phyloP scores from a whole-genome alignment of 1,140 invertebrate genomes.

The Sweltsa coloradensis region DNA sequence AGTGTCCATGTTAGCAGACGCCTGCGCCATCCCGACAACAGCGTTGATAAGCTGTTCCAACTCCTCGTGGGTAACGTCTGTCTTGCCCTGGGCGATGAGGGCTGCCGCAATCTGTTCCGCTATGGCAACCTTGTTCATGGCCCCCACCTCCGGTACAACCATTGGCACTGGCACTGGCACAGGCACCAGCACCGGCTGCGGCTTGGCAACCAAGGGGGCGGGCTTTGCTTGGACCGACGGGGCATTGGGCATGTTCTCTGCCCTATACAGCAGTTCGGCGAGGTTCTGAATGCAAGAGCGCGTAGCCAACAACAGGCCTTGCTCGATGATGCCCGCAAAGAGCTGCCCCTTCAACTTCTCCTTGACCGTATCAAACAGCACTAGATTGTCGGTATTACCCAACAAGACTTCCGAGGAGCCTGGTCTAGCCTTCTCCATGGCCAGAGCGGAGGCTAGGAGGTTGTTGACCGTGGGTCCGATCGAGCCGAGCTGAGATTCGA shows the following conservation, averaged over 20 bases:
- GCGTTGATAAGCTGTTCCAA: conserved; percentile 63
- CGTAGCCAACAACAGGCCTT: conserved; percentile 45
- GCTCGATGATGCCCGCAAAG: conserved; percentile 57
- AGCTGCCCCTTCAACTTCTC: conserved; percentile 73
- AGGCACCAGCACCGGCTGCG: neutral
- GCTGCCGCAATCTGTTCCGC: conserved; percentile 64
- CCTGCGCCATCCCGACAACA: conserved; percentile 35
- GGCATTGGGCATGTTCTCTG: conserved; percentile 8
- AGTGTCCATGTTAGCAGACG: conserved; percentile 4
- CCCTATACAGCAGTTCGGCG: conserved; percentile 17
- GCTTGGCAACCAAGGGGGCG: neutral
- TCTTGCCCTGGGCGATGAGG: conserved; percentile 59
- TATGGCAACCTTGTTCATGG: conserved; percentile 56
- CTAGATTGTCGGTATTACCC: conserved; percentile 51
- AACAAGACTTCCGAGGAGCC: conserved; percentile 60
- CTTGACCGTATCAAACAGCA: conserved; percentile 68
- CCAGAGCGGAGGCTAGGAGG: conserved; percentile 55
- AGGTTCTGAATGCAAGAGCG: conserved; percentile 35
- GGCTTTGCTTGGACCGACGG: neutral
- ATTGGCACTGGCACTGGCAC: conserved; percentile 35
- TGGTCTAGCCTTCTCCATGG: conserved; percentile 52
- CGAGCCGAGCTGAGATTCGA: conserved; percentile 68
- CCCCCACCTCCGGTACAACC: conserved; percentile 55
- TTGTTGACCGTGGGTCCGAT: conserved; percentile 63
- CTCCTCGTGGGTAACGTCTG: conserved; percentile 60